Evolutionary conservation across 2,113 vertebrate species (phyloP).

Genomic region (Anser brachyrhynchus): DNA sequence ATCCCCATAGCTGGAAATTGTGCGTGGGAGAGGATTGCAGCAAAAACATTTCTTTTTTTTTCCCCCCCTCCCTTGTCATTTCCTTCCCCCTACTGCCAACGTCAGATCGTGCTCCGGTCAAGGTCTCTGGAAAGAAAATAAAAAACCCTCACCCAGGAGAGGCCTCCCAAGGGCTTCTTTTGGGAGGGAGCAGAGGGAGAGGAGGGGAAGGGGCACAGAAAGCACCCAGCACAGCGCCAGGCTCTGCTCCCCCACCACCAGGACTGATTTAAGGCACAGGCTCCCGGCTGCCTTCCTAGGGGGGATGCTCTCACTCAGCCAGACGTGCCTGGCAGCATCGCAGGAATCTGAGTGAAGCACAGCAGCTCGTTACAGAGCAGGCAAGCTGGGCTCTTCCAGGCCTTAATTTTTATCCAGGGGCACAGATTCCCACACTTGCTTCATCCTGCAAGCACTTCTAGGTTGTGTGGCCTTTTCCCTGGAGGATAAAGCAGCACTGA

Average conservation of each 20-base stretch:
- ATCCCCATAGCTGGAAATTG: neutral
- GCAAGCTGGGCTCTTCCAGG: neutral
- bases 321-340: neutral
- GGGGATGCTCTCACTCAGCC: fast-evolving
- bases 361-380: neutral
- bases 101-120: neutral
- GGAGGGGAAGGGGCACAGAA: neutral
- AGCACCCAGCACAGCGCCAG: neutral
- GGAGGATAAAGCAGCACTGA: neutral
- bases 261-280: neutral
- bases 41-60: neutral
- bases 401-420: neutral
- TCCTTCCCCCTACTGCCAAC: neutral
- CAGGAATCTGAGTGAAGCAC: neutral
- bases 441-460: neutral
- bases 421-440: neutral
- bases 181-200: neutral
- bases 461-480: neutral
- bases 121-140: neutral
- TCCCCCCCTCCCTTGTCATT: neutral
- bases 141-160: neutral
- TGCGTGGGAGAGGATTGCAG: neutral
- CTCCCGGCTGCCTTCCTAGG: neutral
- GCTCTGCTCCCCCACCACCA: neutral
- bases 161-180: neutral